Evolutionary conservation across 2,888 invertebrate genomes (phyloP).

Genomic region (Isotomurus palustris): DNA sequence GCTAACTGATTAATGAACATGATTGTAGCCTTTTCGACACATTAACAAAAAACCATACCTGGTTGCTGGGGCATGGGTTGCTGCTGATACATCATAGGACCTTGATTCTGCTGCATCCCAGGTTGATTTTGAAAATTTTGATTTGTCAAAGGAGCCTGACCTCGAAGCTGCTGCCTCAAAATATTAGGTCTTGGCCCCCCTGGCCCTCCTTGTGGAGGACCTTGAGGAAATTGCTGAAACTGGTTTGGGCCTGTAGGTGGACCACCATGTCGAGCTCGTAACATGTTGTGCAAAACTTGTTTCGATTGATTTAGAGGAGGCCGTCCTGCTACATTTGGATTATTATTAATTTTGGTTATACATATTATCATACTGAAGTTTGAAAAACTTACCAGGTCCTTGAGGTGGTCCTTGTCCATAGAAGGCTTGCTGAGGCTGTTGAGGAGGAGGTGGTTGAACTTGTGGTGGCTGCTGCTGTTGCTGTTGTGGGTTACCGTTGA

Average conservation of each 20-base stretch:
- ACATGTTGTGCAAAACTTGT: slow-evolving; percentile 79
- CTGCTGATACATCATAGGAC: slow-evolving; percentile 52
- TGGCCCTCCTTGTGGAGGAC: slow-evolving; percentile 12
- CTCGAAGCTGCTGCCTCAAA: slow-evolving; percentile 41
- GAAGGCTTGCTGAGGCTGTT: slow-evolving; percentile 51
- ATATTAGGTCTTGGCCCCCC: slow-evolving; percentile 37
- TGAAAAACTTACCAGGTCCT: slow-evolving; percentile 15
- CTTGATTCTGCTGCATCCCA: slow-evolving; percentile 47
- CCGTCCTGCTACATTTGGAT: slow-evolving; percentile 47
- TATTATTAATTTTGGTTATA: not conserved
- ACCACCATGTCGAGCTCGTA: slow-evolving; percentile 63
- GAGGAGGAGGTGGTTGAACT: slow-evolving; percentile 50
- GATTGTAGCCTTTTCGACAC: not conserved
- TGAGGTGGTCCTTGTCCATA: slow-evolving; percentile 50
- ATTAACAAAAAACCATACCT: slow-evolving; percentile 16
- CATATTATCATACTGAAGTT: not conserved
- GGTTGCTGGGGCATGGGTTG: slow-evolving; percentile 52
- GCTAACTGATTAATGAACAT: too few relatives aligned
- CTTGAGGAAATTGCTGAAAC: slow-evolving; percentile 42
- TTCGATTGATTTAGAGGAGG: slow-evolving; percentile 61
- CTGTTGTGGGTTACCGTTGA: slow-evolving; percentile 30
- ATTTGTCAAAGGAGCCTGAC: slow-evolving; percentile 28
- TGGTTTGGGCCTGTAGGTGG: slow-evolving; percentile 51
- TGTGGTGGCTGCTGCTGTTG: slow-evolving; percentile 32
- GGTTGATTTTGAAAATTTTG: slow-evolving; percentile 36